These are phyloP conservation scores for Danio aesculapii DNA, from an alignment of 2,797 vertebrate species.

Conservation along the genomic window DNA sequence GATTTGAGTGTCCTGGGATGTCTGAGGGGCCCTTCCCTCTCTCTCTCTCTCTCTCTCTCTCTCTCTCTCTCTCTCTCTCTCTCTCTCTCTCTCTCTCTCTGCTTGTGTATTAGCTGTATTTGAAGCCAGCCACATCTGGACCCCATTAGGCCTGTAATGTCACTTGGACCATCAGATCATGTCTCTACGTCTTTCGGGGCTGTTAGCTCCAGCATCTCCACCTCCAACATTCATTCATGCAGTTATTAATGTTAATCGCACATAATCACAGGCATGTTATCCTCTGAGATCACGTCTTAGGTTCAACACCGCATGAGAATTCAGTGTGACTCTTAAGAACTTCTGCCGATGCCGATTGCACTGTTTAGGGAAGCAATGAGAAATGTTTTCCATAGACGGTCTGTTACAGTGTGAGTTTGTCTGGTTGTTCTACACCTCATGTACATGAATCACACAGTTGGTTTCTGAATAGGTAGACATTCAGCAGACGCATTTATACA, in stretches of 20 bases:
- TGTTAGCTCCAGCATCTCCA: not conserved
- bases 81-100: conserved; percentile 38
- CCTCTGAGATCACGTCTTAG: conserved; percentile 4
- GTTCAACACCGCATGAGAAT: conserved; percentile 16
- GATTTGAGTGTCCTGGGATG: not conserved
- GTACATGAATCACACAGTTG: not conserved
- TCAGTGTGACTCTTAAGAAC: not conserved
- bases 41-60: conserved; percentile 43
- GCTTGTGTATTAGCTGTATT: conserved; percentile 34
- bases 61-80: conserved; percentile 41
- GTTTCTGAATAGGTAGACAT: not conserved
- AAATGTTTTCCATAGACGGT: not conserved
- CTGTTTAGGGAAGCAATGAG: not conserved
- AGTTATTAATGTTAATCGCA: conserved; percentile 17
- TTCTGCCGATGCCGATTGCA: not conserved
- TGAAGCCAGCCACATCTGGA: conserved; percentile 59
- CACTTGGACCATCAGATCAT: conserved; percentile 42
- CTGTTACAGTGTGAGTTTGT: not conserved
- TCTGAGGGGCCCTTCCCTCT: conserved; percentile 26
- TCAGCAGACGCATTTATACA: not conserved
- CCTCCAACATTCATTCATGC: conserved; percentile 4
- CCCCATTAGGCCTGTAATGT: conserved; percentile 45
- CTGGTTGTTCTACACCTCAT: not conserved
- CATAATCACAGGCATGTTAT: not conserved
- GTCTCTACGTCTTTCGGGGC: conserved; percentile 29